Conservation (phyloP, 2,888 invertebrate species). For the Seira musarum region DNA sequence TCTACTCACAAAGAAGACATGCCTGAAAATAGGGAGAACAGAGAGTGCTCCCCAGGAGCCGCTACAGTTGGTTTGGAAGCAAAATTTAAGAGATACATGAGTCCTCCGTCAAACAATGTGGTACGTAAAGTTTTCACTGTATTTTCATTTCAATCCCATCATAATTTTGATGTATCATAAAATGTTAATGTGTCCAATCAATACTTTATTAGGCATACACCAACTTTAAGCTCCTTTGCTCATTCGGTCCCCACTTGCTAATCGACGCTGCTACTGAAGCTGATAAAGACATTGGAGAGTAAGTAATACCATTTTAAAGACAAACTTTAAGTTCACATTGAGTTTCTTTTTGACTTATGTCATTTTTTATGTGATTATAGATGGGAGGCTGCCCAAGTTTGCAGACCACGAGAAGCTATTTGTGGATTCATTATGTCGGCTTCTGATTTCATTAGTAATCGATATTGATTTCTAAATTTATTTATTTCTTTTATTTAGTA, state of each 20-base stretch:
- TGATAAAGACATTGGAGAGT: not conserved
- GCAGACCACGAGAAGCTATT: constrained; percentile 24
- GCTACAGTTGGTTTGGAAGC: constrained; percentile 7
- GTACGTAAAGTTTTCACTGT: too few relatives aligned
- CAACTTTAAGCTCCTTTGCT: constrained; percentile 29
- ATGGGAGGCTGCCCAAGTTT: constrained; percentile 13
- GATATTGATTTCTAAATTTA: too few relatives aligned
- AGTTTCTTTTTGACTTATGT: too few relatives aligned
- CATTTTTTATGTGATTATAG: too few relatives aligned
- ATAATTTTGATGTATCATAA: too few relatives aligned
- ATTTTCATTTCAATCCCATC: too few relatives aligned
- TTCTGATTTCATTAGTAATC: too few relatives aligned
- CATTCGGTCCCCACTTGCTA: constrained; percentile 1
- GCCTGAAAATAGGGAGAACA: not conserved
- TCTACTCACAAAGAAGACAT: not conserved
- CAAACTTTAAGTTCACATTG: too few relatives aligned
- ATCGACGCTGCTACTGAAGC: not conserved
- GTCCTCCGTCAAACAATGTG: too few relatives aligned
- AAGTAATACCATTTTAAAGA: too few relatives aligned
- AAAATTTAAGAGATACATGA: not conserved
- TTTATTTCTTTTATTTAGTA: too few relatives aligned
- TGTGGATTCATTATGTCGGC: constrained; percentile 12
- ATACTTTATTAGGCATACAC: constrained; percentile 7
- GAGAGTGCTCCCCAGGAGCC: constrained; percentile 5
- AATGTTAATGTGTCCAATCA: too few relatives aligned